These are phyloP conservation scores for Otis tarda DNA, from an alignment of 2,113 vertebrate species.

Conservation along the genomic window DNA sequence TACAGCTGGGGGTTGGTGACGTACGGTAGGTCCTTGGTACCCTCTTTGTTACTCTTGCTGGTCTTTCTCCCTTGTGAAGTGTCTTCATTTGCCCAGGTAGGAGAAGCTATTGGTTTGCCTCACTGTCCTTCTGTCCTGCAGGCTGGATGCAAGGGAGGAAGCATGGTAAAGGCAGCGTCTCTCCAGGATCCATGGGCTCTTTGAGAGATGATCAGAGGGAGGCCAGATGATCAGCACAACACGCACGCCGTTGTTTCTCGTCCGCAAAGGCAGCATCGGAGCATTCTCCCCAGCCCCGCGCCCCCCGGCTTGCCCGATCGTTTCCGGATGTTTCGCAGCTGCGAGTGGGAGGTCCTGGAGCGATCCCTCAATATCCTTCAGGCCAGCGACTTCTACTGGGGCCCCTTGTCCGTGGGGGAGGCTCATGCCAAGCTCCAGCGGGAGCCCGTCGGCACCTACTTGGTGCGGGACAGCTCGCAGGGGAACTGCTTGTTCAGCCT, in stretches of 20 bases:
- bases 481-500: conserved; percentile 69
- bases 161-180: conserved; percentile 45
- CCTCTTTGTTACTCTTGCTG: neutral
- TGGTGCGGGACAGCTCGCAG: conserved; percentile 74
- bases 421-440: conserved; percentile 63
- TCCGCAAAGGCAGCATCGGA: conserved; percentile 45
- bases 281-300: neutral
- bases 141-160: conserved; percentile 31
- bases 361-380: conserved; percentile 67
- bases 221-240: conserved; percentile 61
- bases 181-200: conserved; percentile 64
- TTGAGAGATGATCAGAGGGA: conserved; percentile 75
- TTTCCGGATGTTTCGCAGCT: conserved; percentile 67
- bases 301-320: conserved; percentile 19
- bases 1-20: neutral
- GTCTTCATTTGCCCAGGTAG: neutral
- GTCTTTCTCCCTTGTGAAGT: neutral
- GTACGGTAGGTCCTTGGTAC: neutral
- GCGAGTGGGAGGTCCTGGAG: conserved; percentile 69
- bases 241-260: neutral
- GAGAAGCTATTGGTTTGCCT: neutral
- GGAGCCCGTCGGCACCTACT: conserved; percentile 69
- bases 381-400: conserved; percentile 76
- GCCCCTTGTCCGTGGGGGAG: conserved; percentile 67
- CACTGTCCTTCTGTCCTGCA: conserved; percentile 20